phyloP scores from a whole-genome alignment of 2,797 vertebrate genomes.

The Crypturellus tataupa region DNA sequence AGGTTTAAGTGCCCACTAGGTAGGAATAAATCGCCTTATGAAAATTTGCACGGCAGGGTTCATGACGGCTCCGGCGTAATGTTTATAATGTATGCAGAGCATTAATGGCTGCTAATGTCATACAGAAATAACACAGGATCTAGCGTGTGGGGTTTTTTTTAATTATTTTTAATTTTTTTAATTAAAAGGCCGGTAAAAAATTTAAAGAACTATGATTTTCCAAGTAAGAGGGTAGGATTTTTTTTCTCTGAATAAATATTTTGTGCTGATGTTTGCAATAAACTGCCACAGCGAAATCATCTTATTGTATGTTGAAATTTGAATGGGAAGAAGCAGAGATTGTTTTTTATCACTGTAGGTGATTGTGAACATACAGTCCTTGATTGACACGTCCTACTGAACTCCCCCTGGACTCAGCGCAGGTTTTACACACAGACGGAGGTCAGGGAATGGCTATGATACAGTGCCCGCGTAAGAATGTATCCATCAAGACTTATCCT shows the following conservation, averaged over 20 bases:
- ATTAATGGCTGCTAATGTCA: slow-evolving; percentile 72
- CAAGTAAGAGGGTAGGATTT: not conserved
- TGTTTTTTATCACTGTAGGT: slow-evolving; percentile 12
- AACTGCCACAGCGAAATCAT: not conserved
- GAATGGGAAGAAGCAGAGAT: not conserved
- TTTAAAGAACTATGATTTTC: not conserved
- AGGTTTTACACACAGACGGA: slow-evolving; percentile 47
- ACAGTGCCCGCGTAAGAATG: not conserved
- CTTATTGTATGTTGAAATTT: rapidly evolving
- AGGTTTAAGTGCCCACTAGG: slow-evolving; percentile 77
- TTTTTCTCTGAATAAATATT: not conserved
- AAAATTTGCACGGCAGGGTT: slow-evolving; percentile 78
- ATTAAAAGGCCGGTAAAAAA: not conserved
- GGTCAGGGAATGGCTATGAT: slow-evolving; percentile 48
- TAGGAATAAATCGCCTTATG: slow-evolving; percentile 82
- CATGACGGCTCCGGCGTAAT: slow-evolving; percentile 73
- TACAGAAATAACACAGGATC: slow-evolving; percentile 69
- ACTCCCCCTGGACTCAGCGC: slow-evolving; percentile 51
- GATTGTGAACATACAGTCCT: slow-evolving; percentile 2
- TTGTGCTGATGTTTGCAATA: not conserved
- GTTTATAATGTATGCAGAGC: slow-evolving; percentile 76
- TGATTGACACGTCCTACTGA: slow-evolving; percentile 26
- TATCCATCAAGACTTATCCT: slow-evolving; percentile 20
- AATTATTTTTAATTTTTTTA: not conserved
- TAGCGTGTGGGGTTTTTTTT: not conserved